Conservation (phyloP, 2,113 vertebrate species). For the Acrocephalus kingi region DNA sequence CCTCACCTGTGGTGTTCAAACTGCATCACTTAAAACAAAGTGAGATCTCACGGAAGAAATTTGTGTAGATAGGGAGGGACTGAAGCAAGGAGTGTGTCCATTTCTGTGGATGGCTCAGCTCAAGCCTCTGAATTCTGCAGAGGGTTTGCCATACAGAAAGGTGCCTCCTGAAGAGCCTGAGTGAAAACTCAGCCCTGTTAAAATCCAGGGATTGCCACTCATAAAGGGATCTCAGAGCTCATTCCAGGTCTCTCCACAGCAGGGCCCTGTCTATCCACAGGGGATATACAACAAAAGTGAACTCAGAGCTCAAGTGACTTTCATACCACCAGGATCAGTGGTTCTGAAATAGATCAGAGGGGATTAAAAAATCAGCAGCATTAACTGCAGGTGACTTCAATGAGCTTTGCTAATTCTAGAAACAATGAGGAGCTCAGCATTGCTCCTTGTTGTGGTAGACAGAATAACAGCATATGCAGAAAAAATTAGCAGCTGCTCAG, state of each 20-base stretch:
- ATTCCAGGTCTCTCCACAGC: not conserved
- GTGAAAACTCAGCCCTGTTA: not conserved
- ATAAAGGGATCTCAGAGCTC: not conserved
- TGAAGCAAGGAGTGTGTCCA: not conserved
- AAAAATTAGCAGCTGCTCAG: not conserved
- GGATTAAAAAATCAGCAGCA: not conserved
- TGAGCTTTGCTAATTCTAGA: not conserved
- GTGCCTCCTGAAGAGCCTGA: not conserved
- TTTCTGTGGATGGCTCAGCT: not conserved
- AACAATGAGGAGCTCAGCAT: not conserved
- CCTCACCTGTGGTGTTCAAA: not conserved
- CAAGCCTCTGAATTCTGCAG: not conserved
- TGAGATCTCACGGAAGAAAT: not conserved
- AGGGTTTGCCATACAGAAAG: not conserved
- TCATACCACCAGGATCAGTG: rapidly evolving
- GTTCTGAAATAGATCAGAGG: not conserved
- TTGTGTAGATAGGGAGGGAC: too few relatives aligned
- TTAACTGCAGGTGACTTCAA: not conserved
- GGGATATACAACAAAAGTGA: not conserved
- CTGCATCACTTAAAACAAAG: not conserved
- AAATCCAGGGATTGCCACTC: not conserved
- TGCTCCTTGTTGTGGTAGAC: not conserved
- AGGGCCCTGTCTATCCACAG: not conserved
- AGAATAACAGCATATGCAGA: not conserved
- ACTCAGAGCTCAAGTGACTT: not conserved